Conservation (phyloP, 2,797 vertebrate species). For the Eidolon dupreanum region DNA sequence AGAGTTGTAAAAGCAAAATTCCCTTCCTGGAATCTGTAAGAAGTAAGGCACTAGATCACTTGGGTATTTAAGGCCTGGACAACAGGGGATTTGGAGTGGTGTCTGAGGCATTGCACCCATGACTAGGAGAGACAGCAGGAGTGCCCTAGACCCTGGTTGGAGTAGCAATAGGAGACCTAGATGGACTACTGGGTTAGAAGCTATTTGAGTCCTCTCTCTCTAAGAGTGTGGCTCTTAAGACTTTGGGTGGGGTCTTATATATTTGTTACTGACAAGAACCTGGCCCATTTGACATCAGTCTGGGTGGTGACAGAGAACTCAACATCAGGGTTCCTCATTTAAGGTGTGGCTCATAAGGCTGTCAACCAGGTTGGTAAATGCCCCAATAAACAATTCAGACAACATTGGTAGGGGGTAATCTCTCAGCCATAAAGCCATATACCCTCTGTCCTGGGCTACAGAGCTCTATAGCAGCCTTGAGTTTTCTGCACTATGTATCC, state of each 20-base stretch:
- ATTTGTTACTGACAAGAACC: constrained; percentile 37
- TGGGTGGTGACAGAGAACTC: neutral
- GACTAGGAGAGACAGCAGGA: neutral
- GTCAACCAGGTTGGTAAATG: neutral
- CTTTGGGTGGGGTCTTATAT: neutral
- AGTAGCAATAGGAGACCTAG: neutral
- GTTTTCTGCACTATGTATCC: neutral
- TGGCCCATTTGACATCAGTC: neutral
- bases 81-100: neutral
- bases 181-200: neutral
- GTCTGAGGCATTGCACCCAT: neutral
- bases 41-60: neutral
- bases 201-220: neutral
- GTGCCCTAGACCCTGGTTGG: neutral
- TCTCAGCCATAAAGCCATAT: neutral
- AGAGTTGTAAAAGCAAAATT: neutral
- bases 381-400: neutral
- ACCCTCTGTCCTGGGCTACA: neutral
- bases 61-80: neutral
- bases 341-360: neutral
- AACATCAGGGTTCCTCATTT: neutral
- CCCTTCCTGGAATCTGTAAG: neutral
- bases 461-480: neutral
- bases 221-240: neutral
- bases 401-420: neutral